Percentiles rank a stretch among this genome's conserved stretches.
These are phyloP conservation scores for Hybognathus amarus DNA, from an alignment of 2,797 vertebrate genomes.

Conservation along the genomic window DNA sequence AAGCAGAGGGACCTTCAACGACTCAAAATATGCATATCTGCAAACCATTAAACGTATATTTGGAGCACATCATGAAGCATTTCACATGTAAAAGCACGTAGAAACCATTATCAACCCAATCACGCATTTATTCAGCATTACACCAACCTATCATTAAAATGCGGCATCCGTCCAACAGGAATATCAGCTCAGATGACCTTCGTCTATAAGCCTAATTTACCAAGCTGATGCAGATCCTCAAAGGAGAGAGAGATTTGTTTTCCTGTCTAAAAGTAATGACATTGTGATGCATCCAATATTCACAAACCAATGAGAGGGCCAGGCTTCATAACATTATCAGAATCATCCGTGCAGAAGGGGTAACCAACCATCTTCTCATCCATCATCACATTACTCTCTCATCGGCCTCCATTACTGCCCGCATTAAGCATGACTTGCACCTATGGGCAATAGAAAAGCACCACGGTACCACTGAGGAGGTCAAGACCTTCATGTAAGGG, in stretches of 20 bases:
- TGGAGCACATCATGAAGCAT: conserved; percentile 5
- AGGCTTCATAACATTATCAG: neutral
- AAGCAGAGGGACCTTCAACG: conserved; percentile 17
- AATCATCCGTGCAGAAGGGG: conserved; percentile 36
- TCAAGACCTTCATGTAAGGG: conserved; percentile 30
- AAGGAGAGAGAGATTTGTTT: conserved; percentile 55
- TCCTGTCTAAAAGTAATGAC: conserved; percentile 61
- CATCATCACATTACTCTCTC: conserved; percentile 74
- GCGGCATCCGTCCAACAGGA: conserved; percentile 33
- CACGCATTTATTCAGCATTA: conserved; percentile 31
- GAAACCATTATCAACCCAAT: conserved; percentile 15
- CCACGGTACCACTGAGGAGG: neutral
- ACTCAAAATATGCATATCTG: neutral
- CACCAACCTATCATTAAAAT: conserved; percentile 46
- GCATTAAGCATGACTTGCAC: conserved; percentile 71
- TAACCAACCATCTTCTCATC: conserved; percentile 72
- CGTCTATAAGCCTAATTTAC: conserved; percentile 53
- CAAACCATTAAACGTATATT: neutral
- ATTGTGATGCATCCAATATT: conserved; percentile 41
- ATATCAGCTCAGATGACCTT: conserved; percentile 59
- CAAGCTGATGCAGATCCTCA: conserved; percentile 52
- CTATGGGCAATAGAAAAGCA: conserved; percentile 57
- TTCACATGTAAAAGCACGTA: conserved; percentile 21
- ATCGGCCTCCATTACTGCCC: conserved; percentile 71
- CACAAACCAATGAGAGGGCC: neutral